A percentile compares a stretch with the other conserved stretches of the same genome.
Evolutionary conservation across 2,113 vertebrate genomes (phyloP).

Genomic region (Agelaius phoeniceus): DNA sequence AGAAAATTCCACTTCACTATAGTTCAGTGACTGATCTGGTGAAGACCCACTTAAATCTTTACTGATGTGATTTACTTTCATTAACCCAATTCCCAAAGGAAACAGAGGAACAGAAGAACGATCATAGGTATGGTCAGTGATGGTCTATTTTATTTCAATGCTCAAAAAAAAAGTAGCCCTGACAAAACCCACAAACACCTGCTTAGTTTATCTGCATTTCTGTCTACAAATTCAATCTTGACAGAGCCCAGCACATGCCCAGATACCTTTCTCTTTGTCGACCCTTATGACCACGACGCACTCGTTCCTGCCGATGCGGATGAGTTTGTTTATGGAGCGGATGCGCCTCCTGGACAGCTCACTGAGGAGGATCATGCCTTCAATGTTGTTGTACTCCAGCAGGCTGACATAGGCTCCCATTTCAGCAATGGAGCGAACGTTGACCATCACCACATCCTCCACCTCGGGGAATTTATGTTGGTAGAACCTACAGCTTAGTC

Average conservation of each 20-base stretch:
- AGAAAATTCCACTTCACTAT: not conserved
- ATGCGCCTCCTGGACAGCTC: slow-evolving; percentile 95
- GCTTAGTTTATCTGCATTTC: not conserved
- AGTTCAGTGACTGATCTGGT: not conserved
- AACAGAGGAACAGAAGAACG: not conserved
- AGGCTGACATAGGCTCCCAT: slow-evolving; percentile 99
- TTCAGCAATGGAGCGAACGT: slow-evolving; percentile 96
- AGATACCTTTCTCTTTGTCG: slow-evolving; percentile 96
- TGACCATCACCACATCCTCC: slow-evolving; percentile 99
- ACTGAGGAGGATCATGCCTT: slow-evolving; percentile 98
- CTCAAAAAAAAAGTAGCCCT: not conserved
- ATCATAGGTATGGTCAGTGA: not conserved
- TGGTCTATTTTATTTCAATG: not conserved
- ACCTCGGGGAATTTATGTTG: slow-evolving; percentile 98
- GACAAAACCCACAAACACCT: not conserved
- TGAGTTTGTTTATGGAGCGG: slow-evolving; percentile 98
- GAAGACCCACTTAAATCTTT: not conserved
- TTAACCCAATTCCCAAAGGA: not conserved
- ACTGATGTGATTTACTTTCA: not conserved
- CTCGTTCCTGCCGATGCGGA: slow-evolving; percentile 96
- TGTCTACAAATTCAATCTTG: not conserved
- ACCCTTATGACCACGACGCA: slow-evolving; percentile 98
- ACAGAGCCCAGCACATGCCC: not conserved
- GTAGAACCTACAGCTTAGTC: slow-evolving; percentile 97
- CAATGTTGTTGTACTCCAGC: slow-evolving; percentile 97